Evolutionary conservation across 2,888 invertebrate species (phyloP), one percentile per base, ranked within the genome.

Genomic region (Xestoiulus laeticollis): DNA sequence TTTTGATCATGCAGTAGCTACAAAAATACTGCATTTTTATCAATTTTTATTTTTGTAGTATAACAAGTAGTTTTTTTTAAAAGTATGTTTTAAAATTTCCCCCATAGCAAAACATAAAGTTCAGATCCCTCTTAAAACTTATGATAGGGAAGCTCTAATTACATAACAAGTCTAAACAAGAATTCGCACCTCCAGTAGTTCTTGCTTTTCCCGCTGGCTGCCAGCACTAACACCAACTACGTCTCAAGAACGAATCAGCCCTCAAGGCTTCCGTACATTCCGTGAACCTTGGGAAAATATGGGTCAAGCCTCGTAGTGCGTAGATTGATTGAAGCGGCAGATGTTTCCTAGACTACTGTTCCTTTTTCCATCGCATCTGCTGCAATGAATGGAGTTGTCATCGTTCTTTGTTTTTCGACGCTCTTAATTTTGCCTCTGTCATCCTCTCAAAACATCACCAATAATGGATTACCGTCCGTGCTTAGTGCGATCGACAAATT

Each of bases 401-500:
- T 19, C 59, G 19, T 59, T 59, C 59, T 59, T 84, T 84, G 84
- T 84, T 84, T 84, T 30, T 84, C 19, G 84, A 19, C 84, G 84
- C 84, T 38, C 4, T 84, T 84, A 5, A 33, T 84, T 19, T 16
- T 84, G 30, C 84, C 32, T 38, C n/a, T 84, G 38, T n/a, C 83
- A 83, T 19, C 38, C n/a, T 84, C 84, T 6, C 30, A 85, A 38
- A 85, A 33, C 44, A 85, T 30, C 30, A 44, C 85, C 22, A 87
- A 48, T 68, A 32, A 68, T 68, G 87, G 68, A 32, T 16, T 87
- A n/a, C 32, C 38, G 5, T 32, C 32, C 3, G 32, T 38, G 68
- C 38, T 87, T n/a, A 38, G 30, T 33, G 87, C 86, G 10, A n/a
- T 89, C 10, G 22, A 12, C 22, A 89, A 89, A 43, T 16, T 89